Percentiles rank a stretch among this genome's conserved stretches.
Evolutionary conservation across 23 tunicate species (phyloP).

Genomic region (Botrylloides violaceus): DNA sequence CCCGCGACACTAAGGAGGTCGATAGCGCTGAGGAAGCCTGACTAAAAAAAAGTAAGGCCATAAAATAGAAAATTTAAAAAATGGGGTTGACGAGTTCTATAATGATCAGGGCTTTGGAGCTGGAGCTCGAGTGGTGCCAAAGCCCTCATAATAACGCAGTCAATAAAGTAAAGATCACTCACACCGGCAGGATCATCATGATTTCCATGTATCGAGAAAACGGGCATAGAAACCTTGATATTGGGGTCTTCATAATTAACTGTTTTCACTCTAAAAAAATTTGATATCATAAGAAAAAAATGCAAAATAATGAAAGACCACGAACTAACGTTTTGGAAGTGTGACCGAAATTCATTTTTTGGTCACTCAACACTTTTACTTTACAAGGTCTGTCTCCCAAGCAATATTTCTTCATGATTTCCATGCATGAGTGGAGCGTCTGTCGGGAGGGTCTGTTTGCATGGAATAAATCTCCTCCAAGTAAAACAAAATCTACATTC

Average conservation of each 20-base stretch:
- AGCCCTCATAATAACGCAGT: too few species aligned
- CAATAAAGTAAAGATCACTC: neutral
- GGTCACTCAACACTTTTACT: slow-evolving; percentile 85
- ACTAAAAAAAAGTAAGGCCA: too few species aligned
- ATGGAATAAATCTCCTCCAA: slow-evolving; percentile 97
- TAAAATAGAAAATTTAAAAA: too few species aligned
- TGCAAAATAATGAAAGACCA: too few species aligned
- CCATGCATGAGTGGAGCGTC: slow-evolving; percentile 68
- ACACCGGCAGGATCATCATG: slow-evolving; percentile 99
- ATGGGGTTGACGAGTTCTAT: too few species aligned
- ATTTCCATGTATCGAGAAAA: slow-evolving; percentile 96
- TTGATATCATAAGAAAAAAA: too few species aligned
- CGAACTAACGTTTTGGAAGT: slow-evolving; percentile 62
- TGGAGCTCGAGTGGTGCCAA: too few species aligned
- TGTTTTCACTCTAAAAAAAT: slow-evolving; percentile 43
- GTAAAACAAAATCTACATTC: slow-evolving; percentile 79
- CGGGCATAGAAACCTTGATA: slow-evolving; percentile 77
- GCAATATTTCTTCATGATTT: slow-evolving; percentile 76
- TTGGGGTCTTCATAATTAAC: slow-evolving; percentile 92
- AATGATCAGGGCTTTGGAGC: too few species aligned
- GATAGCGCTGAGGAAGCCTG: slow-evolving; percentile 61
- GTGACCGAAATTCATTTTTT: slow-evolving; percentile 85
- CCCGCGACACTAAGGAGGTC: slow-evolving; percentile 88
- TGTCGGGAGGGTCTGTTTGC: slow-evolving; percentile 85
- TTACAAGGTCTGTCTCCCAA: slow-evolving; percentile 74